Conservation (phyloP, 2,888 invertebrate species). For the Geotrupes spiniger region DNA sequence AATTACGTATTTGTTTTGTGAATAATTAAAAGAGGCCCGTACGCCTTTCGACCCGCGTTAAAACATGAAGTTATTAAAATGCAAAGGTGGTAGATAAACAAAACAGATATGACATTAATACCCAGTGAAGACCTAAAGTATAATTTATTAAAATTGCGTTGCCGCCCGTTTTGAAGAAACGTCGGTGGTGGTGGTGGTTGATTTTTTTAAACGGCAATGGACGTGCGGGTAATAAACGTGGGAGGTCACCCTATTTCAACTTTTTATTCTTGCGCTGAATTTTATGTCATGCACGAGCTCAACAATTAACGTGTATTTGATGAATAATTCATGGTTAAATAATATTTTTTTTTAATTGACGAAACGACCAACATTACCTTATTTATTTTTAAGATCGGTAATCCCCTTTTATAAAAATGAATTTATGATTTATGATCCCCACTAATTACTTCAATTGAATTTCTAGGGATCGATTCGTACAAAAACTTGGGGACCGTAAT, state of each 20-base stretch:
- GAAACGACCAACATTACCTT: too few relatives aligned
- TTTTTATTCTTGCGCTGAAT: slow-evolving; percentile 1
- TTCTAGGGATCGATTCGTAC: too few relatives aligned
- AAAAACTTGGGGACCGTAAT: too few relatives aligned
- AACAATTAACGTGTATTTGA: too few relatives aligned
- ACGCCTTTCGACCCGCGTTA: not conserved
- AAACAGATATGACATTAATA: slow-evolving; percentile 19
- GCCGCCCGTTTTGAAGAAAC: slow-evolving; percentile 13
- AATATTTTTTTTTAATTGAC: too few relatives aligned
- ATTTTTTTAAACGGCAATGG: slow-evolving; percentile 7
- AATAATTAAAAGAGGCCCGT: not conserved
- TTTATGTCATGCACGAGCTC: too few relatives aligned
- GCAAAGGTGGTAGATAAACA: slow-evolving; percentile 1
- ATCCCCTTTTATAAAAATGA: too few relatives aligned
- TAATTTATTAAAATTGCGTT: slow-evolving; percentile 24
- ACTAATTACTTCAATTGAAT: too few relatives aligned
- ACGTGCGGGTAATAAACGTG: not conserved
- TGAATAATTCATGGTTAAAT: too few relatives aligned
- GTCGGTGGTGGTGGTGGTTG: slow-evolving; percentile 16
- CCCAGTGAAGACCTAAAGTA: slow-evolving; percentile 15
- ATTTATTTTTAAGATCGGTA: too few relatives aligned
- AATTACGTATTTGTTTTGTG: too few relatives aligned
- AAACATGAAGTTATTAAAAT: slow-evolving; percentile 7
- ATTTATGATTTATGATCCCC: too few relatives aligned
- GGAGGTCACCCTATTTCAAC: slow-evolving; percentile 1